Evolutionary conservation across 2,113 vertebrate species (phyloP).

Genomic region (Manacus vitellinus): DNA sequence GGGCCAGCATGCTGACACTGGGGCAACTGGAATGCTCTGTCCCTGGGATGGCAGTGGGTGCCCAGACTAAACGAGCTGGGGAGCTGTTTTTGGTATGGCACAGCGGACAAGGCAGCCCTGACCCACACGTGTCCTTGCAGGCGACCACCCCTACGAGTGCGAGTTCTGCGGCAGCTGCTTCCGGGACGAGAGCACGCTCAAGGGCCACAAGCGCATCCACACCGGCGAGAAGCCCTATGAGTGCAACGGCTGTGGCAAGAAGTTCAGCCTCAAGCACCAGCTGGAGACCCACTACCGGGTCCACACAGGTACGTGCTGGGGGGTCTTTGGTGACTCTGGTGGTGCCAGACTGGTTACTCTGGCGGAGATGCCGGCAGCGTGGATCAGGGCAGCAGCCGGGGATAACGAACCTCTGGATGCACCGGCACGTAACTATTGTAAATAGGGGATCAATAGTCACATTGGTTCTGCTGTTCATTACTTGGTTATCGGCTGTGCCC

Average conservation of each 20-base stretch:
- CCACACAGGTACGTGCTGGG: conserved; percentile 85
- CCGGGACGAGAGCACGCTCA: conserved; percentile 96
- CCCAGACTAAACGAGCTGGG: rapidly evolving
- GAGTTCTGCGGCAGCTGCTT: conserved; percentile 99
- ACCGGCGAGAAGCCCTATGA: conserved; percentile 34
- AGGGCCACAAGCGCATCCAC: conserved; percentile 92
- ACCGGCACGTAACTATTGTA: conserved; percentile 58
- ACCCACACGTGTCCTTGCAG: conserved; percentile 45
- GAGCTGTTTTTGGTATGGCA: not conserved
- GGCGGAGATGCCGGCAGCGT: rapidly evolving
- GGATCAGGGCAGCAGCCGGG: not conserved
- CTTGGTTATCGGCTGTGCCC: conserved; percentile 65
- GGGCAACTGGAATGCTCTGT: not conserved
- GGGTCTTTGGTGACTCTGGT: not conserved
- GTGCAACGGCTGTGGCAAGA: conserved; percentile 95
- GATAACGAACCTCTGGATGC: not conserved
- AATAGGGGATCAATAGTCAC: conserved; percentile 80
- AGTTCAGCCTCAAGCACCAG: conserved; percentile 99
- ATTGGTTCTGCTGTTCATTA: conserved; percentile 86
- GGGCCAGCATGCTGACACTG: rapidly evolving
- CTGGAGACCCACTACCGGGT: conserved; percentile 98
- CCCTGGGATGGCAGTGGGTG: rapidly evolving
- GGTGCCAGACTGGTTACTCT: rapidly evolving
- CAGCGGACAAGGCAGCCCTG: rapidly evolving
- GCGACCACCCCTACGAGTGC: conserved; percentile 94